These are phyloP conservation scores for Okamejei kenojei DNA, from an alignment of 2,797 vertebrate genomes.

Conservation along the genomic window DNA sequence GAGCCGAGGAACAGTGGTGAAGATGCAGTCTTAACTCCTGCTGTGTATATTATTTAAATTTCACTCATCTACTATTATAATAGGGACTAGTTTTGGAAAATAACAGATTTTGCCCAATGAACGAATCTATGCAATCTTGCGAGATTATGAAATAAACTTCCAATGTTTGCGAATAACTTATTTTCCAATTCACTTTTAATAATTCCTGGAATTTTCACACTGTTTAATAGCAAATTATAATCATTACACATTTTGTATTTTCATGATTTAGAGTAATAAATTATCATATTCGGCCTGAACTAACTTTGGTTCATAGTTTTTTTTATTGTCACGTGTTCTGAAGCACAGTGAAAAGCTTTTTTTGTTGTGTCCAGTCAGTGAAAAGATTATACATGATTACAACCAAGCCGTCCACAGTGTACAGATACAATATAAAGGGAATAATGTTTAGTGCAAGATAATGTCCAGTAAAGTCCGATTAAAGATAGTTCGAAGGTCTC, in stretches of 20 bases:
- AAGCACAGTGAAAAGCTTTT: too few species aligned
- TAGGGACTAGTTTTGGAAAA: not conserved
- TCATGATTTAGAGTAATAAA: not conserved
- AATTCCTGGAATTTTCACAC: not conserved
- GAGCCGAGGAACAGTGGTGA: too few species aligned
- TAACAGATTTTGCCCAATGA: not conserved
- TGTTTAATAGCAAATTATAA: not conserved
- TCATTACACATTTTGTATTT: not conserved
- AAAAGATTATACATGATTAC: too few species aligned
- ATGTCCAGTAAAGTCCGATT: too few species aligned
- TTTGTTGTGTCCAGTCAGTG: too few species aligned
- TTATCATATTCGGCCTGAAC: not conserved
- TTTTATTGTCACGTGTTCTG: too few species aligned
- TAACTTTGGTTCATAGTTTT: not conserved
- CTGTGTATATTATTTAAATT: not conserved
- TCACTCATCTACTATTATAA: not conserved
- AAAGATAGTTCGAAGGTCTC: too few species aligned
- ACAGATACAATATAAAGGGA: too few species aligned
- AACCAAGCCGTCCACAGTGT: too few species aligned
- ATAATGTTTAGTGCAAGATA: too few species aligned
- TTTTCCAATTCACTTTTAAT: not conserved
- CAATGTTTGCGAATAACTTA: not conserved
- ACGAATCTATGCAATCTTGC: not conserved
- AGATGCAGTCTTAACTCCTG: not conserved
- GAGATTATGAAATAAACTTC: not conserved